phyloP scores from a whole-genome alignment of 2,113 vertebrate genomes.

The Hydrochoerus hydrochaeris region DNA sequence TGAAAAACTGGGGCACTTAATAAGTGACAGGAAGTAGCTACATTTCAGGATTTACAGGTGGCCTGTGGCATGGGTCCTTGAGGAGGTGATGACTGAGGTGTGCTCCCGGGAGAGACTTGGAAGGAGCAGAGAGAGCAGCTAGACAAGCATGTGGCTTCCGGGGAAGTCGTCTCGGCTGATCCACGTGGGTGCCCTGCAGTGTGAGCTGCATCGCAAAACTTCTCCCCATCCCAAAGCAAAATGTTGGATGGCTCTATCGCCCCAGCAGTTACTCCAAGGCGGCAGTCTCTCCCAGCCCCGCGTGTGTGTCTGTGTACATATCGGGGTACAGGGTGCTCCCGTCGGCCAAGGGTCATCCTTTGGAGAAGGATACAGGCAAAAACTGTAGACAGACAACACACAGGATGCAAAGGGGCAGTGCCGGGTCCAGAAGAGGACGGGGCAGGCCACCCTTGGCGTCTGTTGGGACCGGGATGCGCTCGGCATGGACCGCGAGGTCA shows the following conservation, averaged over 20 bases:
- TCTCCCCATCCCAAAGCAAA: neutral
- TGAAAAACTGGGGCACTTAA: neutral
- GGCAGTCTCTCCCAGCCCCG: rapidly evolving
- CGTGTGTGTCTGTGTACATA: neutral
- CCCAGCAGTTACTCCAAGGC: neutral
- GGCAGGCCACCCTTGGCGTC: too few relatives aligned
- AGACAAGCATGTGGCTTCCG: too few relatives aligned
- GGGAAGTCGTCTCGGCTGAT: neutral
- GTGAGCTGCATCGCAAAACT: rapidly evolving
- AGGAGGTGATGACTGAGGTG: too few relatives aligned
- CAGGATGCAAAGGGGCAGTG: rapidly evolving
- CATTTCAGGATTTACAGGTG: neutral
- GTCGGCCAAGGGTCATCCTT: neutral
- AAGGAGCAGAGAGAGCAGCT: neutral
- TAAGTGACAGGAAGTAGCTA: neutral
- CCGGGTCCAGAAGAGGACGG: neutral
- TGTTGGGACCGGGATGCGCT: rapidly evolving
- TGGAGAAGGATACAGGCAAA: neutral
- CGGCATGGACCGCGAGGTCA: too few relatives aligned
- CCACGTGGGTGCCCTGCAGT: neutral
- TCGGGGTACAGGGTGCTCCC: neutral
- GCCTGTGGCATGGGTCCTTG: neutral
- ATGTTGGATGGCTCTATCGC: too few relatives aligned
- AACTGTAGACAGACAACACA: neutral
- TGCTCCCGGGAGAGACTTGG: neutral